Evolutionary conservation across 2,797 vertebrate species (phyloP).

Genomic region (Megalops cyprinoides): DNA sequence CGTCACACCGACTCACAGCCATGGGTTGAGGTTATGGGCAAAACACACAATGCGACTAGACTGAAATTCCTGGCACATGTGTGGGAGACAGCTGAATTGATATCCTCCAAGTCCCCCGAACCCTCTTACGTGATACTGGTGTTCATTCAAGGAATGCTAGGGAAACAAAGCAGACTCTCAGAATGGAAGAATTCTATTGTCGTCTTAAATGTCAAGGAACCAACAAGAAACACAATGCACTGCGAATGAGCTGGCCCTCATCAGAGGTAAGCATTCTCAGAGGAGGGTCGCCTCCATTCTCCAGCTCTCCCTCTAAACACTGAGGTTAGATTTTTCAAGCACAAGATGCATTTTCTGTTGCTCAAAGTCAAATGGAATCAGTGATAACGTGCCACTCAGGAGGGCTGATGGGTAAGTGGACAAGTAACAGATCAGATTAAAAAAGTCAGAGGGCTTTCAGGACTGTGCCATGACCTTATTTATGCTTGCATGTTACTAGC

Average conservation of each 20-base stretch:
- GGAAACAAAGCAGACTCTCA: not conserved
- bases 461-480: no score
- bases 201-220: not conserved
- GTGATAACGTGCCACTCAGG: not conserved
- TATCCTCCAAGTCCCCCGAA: no score
- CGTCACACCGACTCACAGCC: no score
- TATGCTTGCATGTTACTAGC: no score
- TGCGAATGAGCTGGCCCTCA: not conserved
- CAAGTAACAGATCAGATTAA: no score
- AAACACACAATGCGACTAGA: no score
- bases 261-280: no score
- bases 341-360: not conserved
- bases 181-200: not conserved
- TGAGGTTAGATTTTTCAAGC: not conserved
- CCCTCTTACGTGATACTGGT: not conserved
- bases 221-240: not conserved
- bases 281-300: no score
- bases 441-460: no score
- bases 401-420: not conserved
- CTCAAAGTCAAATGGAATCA: not conserved
- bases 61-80: no score
- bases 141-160: not conserved
- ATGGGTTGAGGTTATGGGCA: no score
- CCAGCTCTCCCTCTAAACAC: not conserved
- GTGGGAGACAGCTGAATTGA: no score